Evolutionary conservation across 1,140 invertebrate species (phyloP), one percentile per base, ranked within the genome.

Genomic region (Leptinotarsa texana): DNA sequence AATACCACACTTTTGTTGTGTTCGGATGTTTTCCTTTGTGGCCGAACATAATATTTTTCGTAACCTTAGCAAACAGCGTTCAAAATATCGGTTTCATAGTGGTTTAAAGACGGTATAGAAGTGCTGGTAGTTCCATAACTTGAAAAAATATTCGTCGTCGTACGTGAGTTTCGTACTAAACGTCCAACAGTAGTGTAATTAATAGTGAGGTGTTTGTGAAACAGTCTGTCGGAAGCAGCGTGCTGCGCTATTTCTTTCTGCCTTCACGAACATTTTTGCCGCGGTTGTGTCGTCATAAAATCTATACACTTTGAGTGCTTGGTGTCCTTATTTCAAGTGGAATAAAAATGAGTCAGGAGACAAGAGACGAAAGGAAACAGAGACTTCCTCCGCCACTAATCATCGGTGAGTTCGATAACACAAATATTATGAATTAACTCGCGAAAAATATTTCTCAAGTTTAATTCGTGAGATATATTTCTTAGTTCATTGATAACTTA

Each of bases 41-140:
- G 51, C n/a, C 8, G 17, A 57, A 57, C n/a, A 18, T 15, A n/a
- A 17, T 57, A 17, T 57, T 57, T 18, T 4, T 57, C n/a, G 17
- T 18, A 18, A 57, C 51, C 51, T 57, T 18, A 57, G 2, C 51
- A 18, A 57, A 18, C 51, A 57, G 51, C n/a, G 51, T 57, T 18
- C 17, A 17, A 57, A 57, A 57, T 57, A 57, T 57, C 51, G n/a
- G 51, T 57, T 57, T 57, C 8, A 57, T 57, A 15, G 51, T 57
- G 51, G 17, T 57, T 57, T 17, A 17, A 57, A 57, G 51, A 57
- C 51, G 51, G n/a, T 57, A 57, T 57, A 2, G 51, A 57, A 57
- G 51, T 57, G 51, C n/a, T 57, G n/a, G 51, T 17, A 57, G 51
- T 57, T 57, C 51, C 51, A 57, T 57, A 57, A 57, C 51, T 57